Evolutionary conservation across 2,113 vertebrate species (phyloP), one percentile per base, ranked within the genome.

Genomic region (Stigmatopora nigra): DNA sequence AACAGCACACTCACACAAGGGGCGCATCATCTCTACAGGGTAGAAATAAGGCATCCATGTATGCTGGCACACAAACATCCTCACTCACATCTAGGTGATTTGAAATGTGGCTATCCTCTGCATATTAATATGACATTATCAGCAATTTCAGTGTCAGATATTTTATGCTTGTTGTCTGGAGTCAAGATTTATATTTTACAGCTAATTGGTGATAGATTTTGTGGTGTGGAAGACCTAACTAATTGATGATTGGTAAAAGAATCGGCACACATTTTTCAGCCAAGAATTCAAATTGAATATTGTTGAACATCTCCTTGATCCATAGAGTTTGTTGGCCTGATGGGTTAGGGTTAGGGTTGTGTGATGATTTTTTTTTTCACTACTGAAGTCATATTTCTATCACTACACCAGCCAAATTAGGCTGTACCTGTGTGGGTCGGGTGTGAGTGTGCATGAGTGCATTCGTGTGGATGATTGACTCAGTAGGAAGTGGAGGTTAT

Each of bases 401-500:
- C 41, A 38, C 53, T 8, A 15, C 25, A 74, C 38, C 66, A 63
- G 38, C n/a, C 52, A 58, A 71, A 63, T 20, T 51, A 78, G 73
- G n/a, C 36, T 25, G 17, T 45, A 20, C 17, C n/a, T 14, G 38
- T 22, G 41, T 45, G 36, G 17, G 38, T 45, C 9, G 11, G 20
- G 60, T 47, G 45, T 31, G 51, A 69, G 46, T 65, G 65, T 52
- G 49, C 2, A 19, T 52, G 51, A 9, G 51, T 4, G 16, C 51
- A 20, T 25, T 15, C 60, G 61, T 12, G n/a, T 60, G 20, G 16
- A n/a, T 67, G n/a, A 65, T 46, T 77, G 77, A 72, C 67, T 83
- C 78, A 78, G 67, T 48, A 48, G 71, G 69, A 78, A 75, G 68
- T 72, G 63, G 74, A 77, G 78, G 70, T 76, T 82, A 82, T 87